phyloP scores from a whole-genome alignment of 2,113 vertebrate species.

The Crocuta crocuta region DNA sequence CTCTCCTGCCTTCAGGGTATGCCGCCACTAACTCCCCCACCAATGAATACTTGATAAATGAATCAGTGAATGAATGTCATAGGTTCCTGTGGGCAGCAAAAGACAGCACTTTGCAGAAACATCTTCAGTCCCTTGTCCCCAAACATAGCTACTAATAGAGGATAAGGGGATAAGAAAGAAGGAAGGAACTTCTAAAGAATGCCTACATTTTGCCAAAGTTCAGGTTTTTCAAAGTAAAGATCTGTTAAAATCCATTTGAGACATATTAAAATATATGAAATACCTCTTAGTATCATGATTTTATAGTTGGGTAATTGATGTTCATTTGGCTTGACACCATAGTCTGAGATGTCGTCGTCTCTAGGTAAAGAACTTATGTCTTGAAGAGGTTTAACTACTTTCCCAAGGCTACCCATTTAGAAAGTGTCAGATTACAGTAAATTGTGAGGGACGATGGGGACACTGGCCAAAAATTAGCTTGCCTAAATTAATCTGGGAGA shows the following conservation, averaged over 20 bases:
- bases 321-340: background rate
- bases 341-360: background rate
- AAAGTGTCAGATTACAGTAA: background rate
- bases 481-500: background rate
- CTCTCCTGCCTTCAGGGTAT: background rate
- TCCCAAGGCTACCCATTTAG: background rate
- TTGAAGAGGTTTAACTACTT: background rate
- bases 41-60: background rate
- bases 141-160: background rate
- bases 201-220: background rate
- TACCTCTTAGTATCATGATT: background rate
- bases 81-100: background rate
- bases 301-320: background rate
- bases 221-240: background rate
- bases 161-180: background rate
- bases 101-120: background rate
- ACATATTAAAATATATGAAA: background rate
- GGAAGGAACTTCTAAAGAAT: background rate
- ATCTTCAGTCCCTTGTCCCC: background rate
- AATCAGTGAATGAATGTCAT: background rate
- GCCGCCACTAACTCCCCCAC: background rate
- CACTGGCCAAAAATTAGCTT: background rate
- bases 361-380: background rate
- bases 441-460: background rate
- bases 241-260: background rate